A percentile compares a stretch with the other conserved stretches of the same genome.
phyloP scores from a whole-genome alignment of 2,888 invertebrate genomes.

The Xestoiulus laeticollis region DNA sequence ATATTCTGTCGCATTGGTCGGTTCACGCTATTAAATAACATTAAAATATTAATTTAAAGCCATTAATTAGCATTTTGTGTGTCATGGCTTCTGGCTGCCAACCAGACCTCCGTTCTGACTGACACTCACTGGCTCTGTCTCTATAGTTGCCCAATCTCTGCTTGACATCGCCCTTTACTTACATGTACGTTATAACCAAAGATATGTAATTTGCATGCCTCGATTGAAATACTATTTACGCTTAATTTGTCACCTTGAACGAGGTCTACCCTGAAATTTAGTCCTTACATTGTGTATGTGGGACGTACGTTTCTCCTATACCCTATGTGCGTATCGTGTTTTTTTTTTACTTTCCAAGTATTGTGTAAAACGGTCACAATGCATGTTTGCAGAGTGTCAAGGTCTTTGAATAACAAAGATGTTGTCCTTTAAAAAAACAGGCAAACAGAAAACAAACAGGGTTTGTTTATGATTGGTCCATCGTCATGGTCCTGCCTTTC shows the following conservation, averaged over 20 bases:
- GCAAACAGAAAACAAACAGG: background rate
- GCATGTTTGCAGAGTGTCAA: background rate
- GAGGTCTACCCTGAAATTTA: background rate
- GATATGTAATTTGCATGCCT: background rate
- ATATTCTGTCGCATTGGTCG: background rate
- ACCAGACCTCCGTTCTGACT: background rate
- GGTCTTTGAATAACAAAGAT: background rate
- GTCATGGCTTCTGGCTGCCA: background rate
- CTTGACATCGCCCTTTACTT: no score
- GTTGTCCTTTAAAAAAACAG: background rate
- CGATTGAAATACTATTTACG: no score
- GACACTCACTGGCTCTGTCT: background rate
- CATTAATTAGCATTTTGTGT: background rate
- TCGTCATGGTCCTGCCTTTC: background rate
- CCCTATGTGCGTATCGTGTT: background rate
- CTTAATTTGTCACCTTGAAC: background rate
- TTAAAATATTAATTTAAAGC: background rate
- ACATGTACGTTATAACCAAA: background rate
- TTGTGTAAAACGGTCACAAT: background rate
- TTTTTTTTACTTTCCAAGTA: background rate
- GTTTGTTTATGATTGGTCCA: background rate
- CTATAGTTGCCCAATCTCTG: no score
- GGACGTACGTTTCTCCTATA: background rate
- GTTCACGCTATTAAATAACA: background rate
- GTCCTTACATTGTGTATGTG: slow-evolving; percentile 9